phyloP scores from a whole-genome alignment of 2,888 invertebrate genomes.

The Matsumyia berberina region DNA sequence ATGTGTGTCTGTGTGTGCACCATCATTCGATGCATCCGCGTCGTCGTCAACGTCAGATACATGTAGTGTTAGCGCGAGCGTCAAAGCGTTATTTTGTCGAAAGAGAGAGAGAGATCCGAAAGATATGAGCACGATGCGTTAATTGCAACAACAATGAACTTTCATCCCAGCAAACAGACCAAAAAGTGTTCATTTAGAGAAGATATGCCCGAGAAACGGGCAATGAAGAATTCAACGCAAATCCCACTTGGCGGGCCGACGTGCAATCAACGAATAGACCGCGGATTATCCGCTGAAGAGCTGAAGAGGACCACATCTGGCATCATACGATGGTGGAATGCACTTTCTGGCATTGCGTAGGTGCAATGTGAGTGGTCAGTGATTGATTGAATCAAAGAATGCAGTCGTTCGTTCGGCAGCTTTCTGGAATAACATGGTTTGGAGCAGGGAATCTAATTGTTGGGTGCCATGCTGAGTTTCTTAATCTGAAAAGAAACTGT shows the following conservation, averaged over 20 bases:
- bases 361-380: constrained; percentile 69
- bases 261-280: constrained; percentile 29
- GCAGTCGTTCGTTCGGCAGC: constrained; percentile 15
- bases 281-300: constrained; percentile 39
- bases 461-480: constrained; percentile 1
- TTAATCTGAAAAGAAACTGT: background rate
- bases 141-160: constrained; percentile 48
- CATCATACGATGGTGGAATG: constrained; percentile 61
- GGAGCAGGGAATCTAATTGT: background rate
- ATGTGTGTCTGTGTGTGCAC: constrained; percentile 38
- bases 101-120: constrained; percentile 31
- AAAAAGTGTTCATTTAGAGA: background rate
- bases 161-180: constrained; percentile 11
- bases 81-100: constrained; percentile 26
- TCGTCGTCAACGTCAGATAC: constrained; percentile 14
- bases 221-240: constrained; percentile 8
- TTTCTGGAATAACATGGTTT: constrained; percentile 1
- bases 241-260: constrained; percentile 31
- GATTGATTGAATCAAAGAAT: constrained; percentile 71
- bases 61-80: constrained; percentile 19
- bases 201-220: background rate
- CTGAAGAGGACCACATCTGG: constrained; percentile 35
- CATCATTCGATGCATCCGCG: constrained; percentile 54
- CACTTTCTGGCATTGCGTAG: constrained; percentile 66
- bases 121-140: constrained; percentile 34